Conservation (phyloP, 1,140 invertebrate genomes). For the Drosophila mojavensis region DNA sequence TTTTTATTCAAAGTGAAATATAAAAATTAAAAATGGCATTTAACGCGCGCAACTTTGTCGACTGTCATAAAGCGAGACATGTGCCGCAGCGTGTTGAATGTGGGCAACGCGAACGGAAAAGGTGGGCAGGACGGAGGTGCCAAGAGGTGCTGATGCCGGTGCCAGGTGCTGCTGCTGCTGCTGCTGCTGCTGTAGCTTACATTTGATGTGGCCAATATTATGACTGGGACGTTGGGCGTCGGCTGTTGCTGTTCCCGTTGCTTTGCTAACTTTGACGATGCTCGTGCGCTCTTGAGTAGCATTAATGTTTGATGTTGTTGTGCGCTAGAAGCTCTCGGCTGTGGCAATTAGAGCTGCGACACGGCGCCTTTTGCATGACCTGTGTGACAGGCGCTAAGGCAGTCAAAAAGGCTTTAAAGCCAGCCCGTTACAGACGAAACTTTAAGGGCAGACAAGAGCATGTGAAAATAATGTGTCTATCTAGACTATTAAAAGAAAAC, state of each 20-base stretch:
- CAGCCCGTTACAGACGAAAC: background rate
- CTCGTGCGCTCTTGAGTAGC: slow-evolving; percentile 26
- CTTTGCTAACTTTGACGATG: slow-evolving; percentile 17
- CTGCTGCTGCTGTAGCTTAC: background rate
- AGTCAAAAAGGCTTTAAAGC: background rate
- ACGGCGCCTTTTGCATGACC: slow-evolving; percentile 7
- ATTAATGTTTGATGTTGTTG: slow-evolving; percentile 51
- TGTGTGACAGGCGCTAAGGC: background rate
- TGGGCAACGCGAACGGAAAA: background rate
- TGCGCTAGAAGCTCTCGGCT: slow-evolving; percentile 26
- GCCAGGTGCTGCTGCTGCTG: slow-evolving; percentile 32
- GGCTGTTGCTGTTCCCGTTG: slow-evolving; percentile 12
- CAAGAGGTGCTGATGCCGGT: background rate
- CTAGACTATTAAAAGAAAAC: background rate
- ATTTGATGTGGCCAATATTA: slow-evolving; percentile 23
- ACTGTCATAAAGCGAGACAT: slow-evolving; percentile 58
- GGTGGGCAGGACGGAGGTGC: background rate
- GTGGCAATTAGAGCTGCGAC: slow-evolving; percentile 30
- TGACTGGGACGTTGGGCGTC: slow-evolving; percentile 13
- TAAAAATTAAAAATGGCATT: slow-evolving; percentile 76
- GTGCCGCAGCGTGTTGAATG: slow-evolving; percentile 17
- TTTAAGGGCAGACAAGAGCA: no score
- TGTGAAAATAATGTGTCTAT: no score
- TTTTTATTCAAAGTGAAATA: slow-evolving; percentile 76
- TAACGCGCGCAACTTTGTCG: slow-evolving; percentile 71